These are phyloP conservation scores for Drosophila emarginata DNA, from an alignment of 2,888 invertebrate species.

Conservation along the genomic window DNA sequence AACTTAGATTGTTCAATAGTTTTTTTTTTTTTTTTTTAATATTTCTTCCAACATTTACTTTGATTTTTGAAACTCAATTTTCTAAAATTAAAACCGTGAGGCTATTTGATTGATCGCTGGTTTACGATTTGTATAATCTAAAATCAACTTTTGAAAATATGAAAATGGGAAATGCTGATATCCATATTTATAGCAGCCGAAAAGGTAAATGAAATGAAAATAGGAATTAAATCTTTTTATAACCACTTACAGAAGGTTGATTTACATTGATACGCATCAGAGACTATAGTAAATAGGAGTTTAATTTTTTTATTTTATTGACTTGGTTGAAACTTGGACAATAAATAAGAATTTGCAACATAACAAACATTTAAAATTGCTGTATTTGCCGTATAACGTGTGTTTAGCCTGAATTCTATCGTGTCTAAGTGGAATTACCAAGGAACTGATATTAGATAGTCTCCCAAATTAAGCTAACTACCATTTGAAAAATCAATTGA, in stretches of 20 bases:
- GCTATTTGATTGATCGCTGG: no score
- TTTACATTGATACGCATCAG: conserved; percentile 1
- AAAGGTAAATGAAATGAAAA: neutral
- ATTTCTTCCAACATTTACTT: no score
- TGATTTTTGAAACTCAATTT: no score
- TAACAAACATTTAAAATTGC: conserved; percentile 11
- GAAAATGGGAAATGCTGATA: neutral
- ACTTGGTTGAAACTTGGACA: neutral
- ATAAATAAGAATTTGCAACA: conserved; percentile 11
- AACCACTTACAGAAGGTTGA: neutral
- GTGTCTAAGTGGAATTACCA: conserved; percentile 10
- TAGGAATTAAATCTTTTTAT: neutral
- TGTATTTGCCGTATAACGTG: neutral
- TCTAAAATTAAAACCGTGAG: no score
- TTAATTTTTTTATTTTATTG: neutral
- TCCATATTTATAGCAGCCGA: neutral
- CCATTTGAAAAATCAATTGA: conserved; percentile 15
- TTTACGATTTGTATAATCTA: no score
- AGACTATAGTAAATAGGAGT: neutral
- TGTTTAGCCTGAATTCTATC: neutral
- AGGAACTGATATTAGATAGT: conserved; percentile 8
- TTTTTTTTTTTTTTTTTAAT: no score
- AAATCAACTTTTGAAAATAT: no score
- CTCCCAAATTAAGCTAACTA: conserved; percentile 12
- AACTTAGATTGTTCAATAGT: no score